Base-by-base conservation (phyloP, 2,113 vertebrate species). In the Esox niger region DNA sequence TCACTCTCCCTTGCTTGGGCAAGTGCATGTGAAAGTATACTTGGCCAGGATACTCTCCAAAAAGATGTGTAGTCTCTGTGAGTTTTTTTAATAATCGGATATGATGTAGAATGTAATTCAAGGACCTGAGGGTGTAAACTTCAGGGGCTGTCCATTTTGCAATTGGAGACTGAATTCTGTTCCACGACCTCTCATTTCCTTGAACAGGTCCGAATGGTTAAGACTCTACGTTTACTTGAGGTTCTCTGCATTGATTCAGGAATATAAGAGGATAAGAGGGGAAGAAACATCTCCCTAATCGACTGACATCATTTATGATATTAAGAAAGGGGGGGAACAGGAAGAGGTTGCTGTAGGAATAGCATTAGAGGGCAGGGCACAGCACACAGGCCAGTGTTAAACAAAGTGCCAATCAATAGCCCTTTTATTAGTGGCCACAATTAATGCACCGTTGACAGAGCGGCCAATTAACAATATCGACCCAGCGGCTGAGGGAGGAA, bases 381-480 rank as follows among this genome's bases (percentile, higher is more conserved):
- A 79, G 87, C 78, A 79, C 71, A 77, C 71, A 54, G 91, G 89
- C 86, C 85, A 80, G 83, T 80, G 86, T 90, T 90, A 90, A 92
- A 92, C 91, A 91, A 89, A 87, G 89, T 91, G 89, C 89, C 89
- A 89, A 93, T 95, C 94, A 91, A 92, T 92, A 92, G 87, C 82
- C 86, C 88, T 92, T 94, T 94, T 94, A 93, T 93, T 93, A 92
- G 93, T 80, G 89, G 90, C 86, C 70, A 71, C 90, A 94, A 95
- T 96, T 93, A 92, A 94, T 93, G 90, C 65, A 83, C 75, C 82
- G 76, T 91, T 93, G 92, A 93, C 92, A 89, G 91, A 85, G 89
- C 88, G 84, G 88, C 93, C 94, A 93, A 93, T 94, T 91, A 91
- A 92, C 88, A 84, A 89, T 91, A 95, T 95, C 87, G 78, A 94